Percentiles rank a stretch among this genome's conserved stretches.
phyloP scores from a whole-genome alignment of 2,797 vertebrate genomes.

The Syndactyla subalaris region DNA sequence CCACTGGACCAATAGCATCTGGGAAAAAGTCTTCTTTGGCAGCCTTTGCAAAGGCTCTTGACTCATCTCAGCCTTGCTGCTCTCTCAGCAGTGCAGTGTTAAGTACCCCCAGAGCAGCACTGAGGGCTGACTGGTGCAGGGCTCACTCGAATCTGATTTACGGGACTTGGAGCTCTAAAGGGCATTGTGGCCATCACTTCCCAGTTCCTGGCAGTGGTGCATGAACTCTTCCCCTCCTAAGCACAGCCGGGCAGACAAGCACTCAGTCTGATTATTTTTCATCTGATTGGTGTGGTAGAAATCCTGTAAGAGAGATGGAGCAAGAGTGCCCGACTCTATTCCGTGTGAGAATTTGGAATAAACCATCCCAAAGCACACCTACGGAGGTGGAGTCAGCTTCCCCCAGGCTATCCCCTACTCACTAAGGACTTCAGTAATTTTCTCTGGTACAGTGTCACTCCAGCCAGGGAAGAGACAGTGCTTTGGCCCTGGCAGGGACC shows the following conservation, averaged over 20 bases:
- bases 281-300: not conserved
- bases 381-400: not conserved
- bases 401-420: not conserved
- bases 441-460: fast-evolving
- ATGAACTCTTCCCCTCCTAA: not conserved
- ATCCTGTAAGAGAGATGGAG: not conserved
- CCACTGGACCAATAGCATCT: not conserved
- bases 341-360: fast-evolving
- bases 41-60: not conserved
- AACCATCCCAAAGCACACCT: not conserved
- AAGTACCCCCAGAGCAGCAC: not conserved
- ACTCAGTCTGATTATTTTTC: not conserved
- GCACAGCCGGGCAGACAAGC: not conserved
- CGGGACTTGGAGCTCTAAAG: not conserved
- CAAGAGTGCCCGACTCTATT: not conserved
- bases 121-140: too few species aligned
- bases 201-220: not conserved
- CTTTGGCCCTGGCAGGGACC: not conserved
- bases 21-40: not conserved
- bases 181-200: not conserved
- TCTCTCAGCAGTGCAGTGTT: not conserved
- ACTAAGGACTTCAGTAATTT: fast-evolving
- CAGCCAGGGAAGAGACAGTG: fast-evolving
- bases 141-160: not conserved
- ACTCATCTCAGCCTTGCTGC: not conserved